Evolutionary conservation across 2,113 vertebrate genomes (phyloP).

Genomic region (Syngnathus scovelli): DNA sequence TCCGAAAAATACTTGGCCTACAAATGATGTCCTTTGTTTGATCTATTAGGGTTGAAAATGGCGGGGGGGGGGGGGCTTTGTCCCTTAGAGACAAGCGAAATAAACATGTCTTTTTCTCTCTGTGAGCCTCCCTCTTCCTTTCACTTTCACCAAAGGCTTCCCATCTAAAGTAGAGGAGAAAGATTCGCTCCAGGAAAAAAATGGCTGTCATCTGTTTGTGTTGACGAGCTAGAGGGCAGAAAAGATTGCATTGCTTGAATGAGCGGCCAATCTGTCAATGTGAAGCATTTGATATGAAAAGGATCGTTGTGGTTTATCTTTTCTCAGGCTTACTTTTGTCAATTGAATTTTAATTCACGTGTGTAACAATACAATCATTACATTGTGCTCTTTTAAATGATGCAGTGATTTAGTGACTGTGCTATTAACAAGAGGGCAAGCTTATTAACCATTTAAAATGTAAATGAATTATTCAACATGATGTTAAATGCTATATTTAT

Average conservation of each 20-base stretch:
- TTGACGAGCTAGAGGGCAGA: constrained; percentile 44
- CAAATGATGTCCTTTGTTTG: constrained; percentile 75
- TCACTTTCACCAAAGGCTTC: constrained; percentile 31
- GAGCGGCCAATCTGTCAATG: constrained; percentile 15
- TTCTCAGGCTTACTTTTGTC: neutral
- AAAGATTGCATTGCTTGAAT: constrained; percentile 14
- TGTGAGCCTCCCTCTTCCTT: constrained; percentile 12
- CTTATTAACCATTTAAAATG: neutral
- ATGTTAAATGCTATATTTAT: too few relatives aligned
- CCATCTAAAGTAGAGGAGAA: constrained; percentile 36
- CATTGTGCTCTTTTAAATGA: neutral
- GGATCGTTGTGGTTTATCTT: constrained; percentile 7
- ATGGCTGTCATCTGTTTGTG: constrained; percentile 50
- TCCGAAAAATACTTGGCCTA: constrained; percentile 72
- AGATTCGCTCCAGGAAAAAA: constrained; percentile 46
- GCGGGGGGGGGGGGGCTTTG: constrained; percentile 4
- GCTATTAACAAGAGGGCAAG: neutral
- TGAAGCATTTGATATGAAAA: constrained; percentile 16
- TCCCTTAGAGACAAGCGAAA: constrained; percentile 48
- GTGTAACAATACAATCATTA: neutral
- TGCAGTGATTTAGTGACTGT: neutral
- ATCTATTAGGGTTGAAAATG: constrained; percentile 54
- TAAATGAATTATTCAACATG: neutral
- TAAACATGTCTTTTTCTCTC: constrained; percentile 43
- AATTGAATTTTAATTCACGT: constrained; percentile 2